Conservation (phyloP, 2,888 invertebrate genomes). For the Cloeon dipterum region DNA sequence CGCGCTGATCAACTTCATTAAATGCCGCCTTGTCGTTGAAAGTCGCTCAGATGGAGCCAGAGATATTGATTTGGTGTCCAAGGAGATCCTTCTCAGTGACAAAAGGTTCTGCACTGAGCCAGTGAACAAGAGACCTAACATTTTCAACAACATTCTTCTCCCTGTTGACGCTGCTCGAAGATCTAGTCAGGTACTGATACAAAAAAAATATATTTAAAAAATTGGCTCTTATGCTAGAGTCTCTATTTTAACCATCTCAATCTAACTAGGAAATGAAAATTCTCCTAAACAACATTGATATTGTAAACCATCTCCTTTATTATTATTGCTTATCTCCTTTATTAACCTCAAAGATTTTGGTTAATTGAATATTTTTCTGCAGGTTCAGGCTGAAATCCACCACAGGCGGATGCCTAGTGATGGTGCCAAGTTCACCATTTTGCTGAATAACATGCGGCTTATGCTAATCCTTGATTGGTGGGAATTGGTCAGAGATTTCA, state of each 20-base stretch:
- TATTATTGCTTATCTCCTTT: background rate
- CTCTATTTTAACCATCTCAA: no score
- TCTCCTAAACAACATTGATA: no score
- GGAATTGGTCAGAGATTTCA: slow-evolving; percentile 58
- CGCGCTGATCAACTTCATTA: slow-evolving; percentile 78
- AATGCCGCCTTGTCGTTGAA: slow-evolving; percentile 66
- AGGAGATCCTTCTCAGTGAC: slow-evolving; percentile 65
- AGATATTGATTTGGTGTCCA: slow-evolving; percentile 80
- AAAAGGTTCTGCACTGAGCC: slow-evolving; percentile 35
- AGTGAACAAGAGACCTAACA: slow-evolving; percentile 51
- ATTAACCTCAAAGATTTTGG: background rate
- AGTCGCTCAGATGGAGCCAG: slow-evolving; percentile 71
- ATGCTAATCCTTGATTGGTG: slow-evolving; percentile 91
- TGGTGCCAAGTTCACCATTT: slow-evolving; percentile 57
- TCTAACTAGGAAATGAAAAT: no score
- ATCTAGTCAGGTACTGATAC: slow-evolving; percentile 11
- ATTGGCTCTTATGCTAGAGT: no score
- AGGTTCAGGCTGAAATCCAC: slow-evolving; percentile 54
- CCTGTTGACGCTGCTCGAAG: slow-evolving; percentile 33
- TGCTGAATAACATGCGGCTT: slow-evolving; percentile 83
- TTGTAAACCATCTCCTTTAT: no score
- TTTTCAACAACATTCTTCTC: slow-evolving; percentile 71
- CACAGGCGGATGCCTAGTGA: slow-evolving; percentile 40
- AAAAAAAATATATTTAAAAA: no score
- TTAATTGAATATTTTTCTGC: no score